phyloP scores from a whole-genome alignment of 2,797 vertebrate genomes.

The Amniataba percoides region DNA sequence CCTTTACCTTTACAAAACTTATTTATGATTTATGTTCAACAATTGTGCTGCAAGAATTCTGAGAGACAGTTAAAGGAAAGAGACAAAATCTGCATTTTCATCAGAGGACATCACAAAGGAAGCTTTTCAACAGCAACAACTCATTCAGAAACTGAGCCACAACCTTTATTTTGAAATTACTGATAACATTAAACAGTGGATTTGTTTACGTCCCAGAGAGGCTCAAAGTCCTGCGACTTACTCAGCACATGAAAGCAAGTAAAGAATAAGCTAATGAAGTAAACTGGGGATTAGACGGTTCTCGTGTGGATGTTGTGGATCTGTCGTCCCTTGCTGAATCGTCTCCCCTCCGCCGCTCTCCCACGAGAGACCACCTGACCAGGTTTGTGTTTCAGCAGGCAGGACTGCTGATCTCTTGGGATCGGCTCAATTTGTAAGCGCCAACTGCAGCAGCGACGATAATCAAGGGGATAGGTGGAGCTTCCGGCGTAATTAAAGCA shows the following conservation, averaged over 20 bases:
- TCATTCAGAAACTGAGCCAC: background rate
- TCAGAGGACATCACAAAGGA: background rate
- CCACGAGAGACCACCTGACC: conserved; percentile 33
- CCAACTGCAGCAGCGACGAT: conserved; percentile 29
- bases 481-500: conserved; percentile 1
- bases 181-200: background rate
- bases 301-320: background rate
- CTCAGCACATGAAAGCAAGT: background rate
- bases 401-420: conserved; percentile 27
- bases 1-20: background rate
- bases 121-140: background rate
- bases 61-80: background rate
- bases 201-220: background rate
- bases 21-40: background rate
- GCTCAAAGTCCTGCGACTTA: background rate
- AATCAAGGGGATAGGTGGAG: background rate
- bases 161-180: background rate
- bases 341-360: background rate
- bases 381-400: conserved; percentile 16
- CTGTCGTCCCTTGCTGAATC: background rate
- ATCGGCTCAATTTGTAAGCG: conserved; percentile 23
- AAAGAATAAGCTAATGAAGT: background rate
- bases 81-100: background rate
- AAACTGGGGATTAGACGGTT: background rate
- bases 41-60: background rate